phyloP scores from a whole-genome alignment of 1,140 invertebrate genomes.

The Saccostrea cuccullata region DNA sequence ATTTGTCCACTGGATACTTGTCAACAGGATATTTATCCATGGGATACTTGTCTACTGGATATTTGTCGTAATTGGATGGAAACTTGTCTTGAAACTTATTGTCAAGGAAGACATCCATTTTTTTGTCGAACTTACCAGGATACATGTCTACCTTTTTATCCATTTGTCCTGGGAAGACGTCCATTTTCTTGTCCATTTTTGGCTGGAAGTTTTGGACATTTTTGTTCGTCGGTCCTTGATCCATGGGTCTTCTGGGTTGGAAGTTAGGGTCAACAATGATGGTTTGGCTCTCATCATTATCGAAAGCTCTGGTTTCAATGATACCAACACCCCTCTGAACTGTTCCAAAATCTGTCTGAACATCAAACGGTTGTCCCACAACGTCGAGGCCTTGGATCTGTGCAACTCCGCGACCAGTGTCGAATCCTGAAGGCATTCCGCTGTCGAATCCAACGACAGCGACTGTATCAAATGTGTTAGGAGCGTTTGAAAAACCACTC shows the following conservation, averaged over 20 bases:
- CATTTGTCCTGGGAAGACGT: neutral
- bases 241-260: neutral
- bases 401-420: neutral
- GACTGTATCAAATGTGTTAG: conserved; percentile 5
- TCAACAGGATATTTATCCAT: neutral
- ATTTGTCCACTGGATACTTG: neutral
- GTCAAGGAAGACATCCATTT: neutral
- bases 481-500: neutral
- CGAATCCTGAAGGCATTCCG: neutral
- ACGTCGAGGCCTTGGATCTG: neutral
- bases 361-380: neutral
- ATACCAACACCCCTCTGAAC: conserved; percentile 6
- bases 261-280: neutral
- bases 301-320: conserved; percentile 17
- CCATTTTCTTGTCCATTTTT: conserved; percentile 32
- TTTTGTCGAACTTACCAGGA: neutral
- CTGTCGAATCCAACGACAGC: conserved; percentile 4
- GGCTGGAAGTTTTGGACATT: neutral
- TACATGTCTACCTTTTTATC: conserved; percentile 7
- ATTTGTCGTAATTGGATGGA: neutral
- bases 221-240: neutral
- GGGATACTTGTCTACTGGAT: neutral
- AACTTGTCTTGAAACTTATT: neutral
- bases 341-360: neutral
- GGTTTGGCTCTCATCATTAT: neutral